Percentiles rank a stretch among this genome's conserved stretches.
phyloP scores from a whole-genome alignment of 2,797 vertebrate species.

The Lophotriccus pileatus region DNA sequence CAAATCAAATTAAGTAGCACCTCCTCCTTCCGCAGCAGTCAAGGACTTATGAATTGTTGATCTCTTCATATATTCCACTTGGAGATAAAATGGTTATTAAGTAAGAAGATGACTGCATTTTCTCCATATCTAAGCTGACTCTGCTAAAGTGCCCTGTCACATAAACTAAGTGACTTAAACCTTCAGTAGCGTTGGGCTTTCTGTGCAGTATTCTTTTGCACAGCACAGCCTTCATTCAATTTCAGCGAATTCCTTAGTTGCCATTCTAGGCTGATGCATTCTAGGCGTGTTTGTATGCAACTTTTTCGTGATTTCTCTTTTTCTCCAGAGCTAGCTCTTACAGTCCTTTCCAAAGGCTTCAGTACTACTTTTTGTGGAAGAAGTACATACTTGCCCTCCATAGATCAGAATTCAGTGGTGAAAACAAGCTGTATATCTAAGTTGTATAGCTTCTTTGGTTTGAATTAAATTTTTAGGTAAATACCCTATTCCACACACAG shows the following conservation, averaged over 20 bases:
- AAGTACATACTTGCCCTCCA: neutral
- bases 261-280: neutral
- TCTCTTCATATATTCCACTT: neutral
- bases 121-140: neutral
- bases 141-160: neutral
- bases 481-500: neutral
- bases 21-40: neutral
- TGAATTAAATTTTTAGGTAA: neutral
- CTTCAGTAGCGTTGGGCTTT: neutral
- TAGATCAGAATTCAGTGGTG: neutral
- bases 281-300: neutral
- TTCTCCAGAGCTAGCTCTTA: neutral
- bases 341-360: neutral
- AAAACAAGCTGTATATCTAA: neutral
- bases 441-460: neutral
- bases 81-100: neutral
- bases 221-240: neutral
- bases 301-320: neutral
- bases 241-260: neutral
- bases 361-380: neutral
- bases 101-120: neutral
- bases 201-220: neutral
- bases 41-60: neutral
- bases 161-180: neutral
- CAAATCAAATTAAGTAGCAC: neutral